These are phyloP conservation scores for Drosophila demipolita DNA, from an alignment of 2,888 invertebrate genomes.

Conservation along the genomic window DNA sequence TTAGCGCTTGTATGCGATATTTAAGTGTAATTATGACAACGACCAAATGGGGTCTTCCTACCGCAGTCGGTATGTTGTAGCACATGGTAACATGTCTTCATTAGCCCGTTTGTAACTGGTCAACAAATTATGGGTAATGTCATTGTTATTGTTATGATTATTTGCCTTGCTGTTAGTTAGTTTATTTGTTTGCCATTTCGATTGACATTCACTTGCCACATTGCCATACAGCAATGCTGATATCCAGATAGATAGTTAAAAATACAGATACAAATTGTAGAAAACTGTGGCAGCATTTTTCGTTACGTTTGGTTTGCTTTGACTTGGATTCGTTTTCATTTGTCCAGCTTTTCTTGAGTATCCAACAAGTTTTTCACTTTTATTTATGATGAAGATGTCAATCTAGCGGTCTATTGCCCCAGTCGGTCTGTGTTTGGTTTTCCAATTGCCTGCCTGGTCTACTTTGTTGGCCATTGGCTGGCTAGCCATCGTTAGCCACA, in stretches of 20 bases:
- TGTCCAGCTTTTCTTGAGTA: slow-evolving; percentile 40
- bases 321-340: slow-evolving; percentile 31
- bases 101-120: slow-evolving; percentile 44
- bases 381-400: slow-evolving; percentile 84
- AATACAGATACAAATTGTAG: slow-evolving; percentile 45
- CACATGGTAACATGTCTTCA: slow-evolving; percentile 61
- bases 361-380: slow-evolving; percentile 76
- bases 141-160: slow-evolving; percentile 74
- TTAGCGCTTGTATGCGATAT: slow-evolving; percentile 72
- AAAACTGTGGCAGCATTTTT: slow-evolving; percentile 60
- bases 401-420: slow-evolving; percentile 64
- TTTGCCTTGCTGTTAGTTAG: slow-evolving; percentile 47
- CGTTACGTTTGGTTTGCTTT: slow-evolving; percentile 36
- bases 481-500: slow-evolving; percentile 32
- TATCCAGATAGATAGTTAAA: slow-evolving; percentile 13
- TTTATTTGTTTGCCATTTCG: slow-evolving; percentile 76
- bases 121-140: slow-evolving; percentile 49
- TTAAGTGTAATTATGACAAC: slow-evolving; percentile 72
- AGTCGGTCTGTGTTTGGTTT: slow-evolving; percentile 74
- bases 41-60: slow-evolving; percentile 10
- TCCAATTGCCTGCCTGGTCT: slow-evolving; percentile 61
- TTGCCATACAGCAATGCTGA: slow-evolving; percentile 46
- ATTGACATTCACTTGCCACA: slow-evolving; percentile 76
- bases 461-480: slow-evolving; percentile 34
- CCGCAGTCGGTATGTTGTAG: slow-evolving; percentile 6